Conservation (phyloP, 1,140 invertebrate species). For the Scaptomyza hsui region DNA sequence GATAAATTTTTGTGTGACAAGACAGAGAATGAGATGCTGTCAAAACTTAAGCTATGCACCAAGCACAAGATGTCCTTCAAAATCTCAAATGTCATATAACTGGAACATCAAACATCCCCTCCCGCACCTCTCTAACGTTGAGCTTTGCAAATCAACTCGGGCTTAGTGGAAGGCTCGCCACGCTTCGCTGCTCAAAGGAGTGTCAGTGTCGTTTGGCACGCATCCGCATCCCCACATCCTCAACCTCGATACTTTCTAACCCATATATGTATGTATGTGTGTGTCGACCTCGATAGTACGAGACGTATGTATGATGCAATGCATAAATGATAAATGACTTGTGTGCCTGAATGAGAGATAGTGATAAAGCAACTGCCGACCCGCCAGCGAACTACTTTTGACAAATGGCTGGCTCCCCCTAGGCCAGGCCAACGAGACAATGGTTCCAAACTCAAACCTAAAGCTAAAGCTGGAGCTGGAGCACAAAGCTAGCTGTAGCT, state of each 20-base stretch:
- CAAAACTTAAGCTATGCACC: slow-evolving; percentile 46
- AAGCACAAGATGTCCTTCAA: slow-evolving; percentile 52
- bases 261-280: slow-evolving; percentile 2
- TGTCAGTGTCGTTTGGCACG: slow-evolving; percentile 60
- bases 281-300: slow-evolving; percentile 40
- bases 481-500: background rate
- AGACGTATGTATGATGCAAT: slow-evolving; percentile 54
- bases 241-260: background rate
- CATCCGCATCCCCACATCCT: slow-evolving; percentile 33
- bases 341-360: slow-evolving; percentile 64
- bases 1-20: slow-evolving; percentile 62
- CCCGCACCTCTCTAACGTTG: background rate
- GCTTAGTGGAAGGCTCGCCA: slow-evolving; percentile 50
- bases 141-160: slow-evolving; percentile 75
- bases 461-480: slow-evolving; percentile 5
- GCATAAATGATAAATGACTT: slow-evolving; percentile 80
- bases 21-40: slow-evolving; percentile 21
- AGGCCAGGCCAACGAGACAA: slow-evolving; percentile 26
- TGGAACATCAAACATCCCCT: slow-evolving; percentile 51
- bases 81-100: slow-evolving; percentile 75
- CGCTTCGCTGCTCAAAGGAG: slow-evolving; percentile 67
- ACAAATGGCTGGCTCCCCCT: slow-evolving; percentile 58
- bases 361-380: slow-evolving; percentile 70
- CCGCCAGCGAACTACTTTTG: slow-evolving; percentile 62
- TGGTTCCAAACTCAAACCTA: slow-evolving; percentile 12